Base-by-base conservation (phyloP, 2,113 vertebrate genomes). In the Peromyscus leucopus region DNA sequence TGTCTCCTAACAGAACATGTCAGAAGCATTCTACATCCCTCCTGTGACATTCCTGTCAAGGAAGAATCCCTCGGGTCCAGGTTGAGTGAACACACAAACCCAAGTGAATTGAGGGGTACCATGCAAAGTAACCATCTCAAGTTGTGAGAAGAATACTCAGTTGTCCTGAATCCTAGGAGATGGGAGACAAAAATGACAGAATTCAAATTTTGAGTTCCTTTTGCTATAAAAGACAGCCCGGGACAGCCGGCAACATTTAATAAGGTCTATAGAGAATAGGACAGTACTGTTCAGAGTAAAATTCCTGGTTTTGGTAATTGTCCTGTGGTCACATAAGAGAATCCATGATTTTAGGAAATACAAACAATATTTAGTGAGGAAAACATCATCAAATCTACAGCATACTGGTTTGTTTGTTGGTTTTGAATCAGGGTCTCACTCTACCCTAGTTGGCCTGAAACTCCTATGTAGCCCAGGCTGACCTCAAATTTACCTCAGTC, bases 291-390 rank as follows among this genome's bases (percentile, higher is more conserved):
- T 95, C n/a, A n/a, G 6, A 67, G 76, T 65, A 93, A 92, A 61
- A 72, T 85, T 59, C 33, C 22, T 80, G 65, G 78, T 82, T 85
- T 61, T 76, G 39, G 28, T n/a, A 12, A 63, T 16, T 61, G 24
- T 91, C 63, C 36, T 91, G 7, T 19, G 39, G 46, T 72, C 46
- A 36, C 2, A 5, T 57, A 61, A 94, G 51, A 93, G 26, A 94
- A 96, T 78, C 65, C 13, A 28, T n/a, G 75, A 61, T 79, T 90
- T 91, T 48, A 92, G 84, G 26, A 96, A 97, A 90, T 17, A 55
- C 12, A 71, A 65, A 91, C 15, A 89, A 48, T 88, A 86, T 55
- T 82, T 76, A 65, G 26, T 15, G 46, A 71, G 12, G 31, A n/a
- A 88, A 96, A 87, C 1, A n/a, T 94, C 51, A 6, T 91, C 19